phyloP scores from a whole-genome alignment of 2,888 invertebrate genomes.

The Amorpha juglandis region DNA sequence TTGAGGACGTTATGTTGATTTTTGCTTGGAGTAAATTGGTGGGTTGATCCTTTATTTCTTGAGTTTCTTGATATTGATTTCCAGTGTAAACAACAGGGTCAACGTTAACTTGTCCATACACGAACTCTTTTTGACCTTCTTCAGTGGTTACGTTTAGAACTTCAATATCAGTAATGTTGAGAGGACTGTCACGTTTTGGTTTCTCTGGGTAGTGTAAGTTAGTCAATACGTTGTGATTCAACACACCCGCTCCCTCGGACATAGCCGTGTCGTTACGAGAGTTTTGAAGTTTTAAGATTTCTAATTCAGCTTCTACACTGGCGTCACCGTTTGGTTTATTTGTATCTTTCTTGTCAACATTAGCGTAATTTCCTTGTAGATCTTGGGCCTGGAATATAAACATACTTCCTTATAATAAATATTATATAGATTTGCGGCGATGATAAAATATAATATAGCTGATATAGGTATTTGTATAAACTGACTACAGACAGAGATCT shows the following conservation, averaged over 20 bases:
- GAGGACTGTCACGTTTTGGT: slow-evolving; percentile 75
- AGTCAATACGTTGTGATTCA: slow-evolving; percentile 64
- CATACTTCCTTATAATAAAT: background rate
- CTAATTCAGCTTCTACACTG: slow-evolving; percentile 75
- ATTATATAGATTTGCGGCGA: background rate
- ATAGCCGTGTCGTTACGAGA: slow-evolving; percentile 56
- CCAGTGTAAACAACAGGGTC: slow-evolving; percentile 68
- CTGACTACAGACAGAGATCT: too few relatives aligned
- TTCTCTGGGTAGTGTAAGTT: slow-evolving; percentile 67
- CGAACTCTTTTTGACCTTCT: slow-evolving; percentile 74
- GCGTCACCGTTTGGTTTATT: slow-evolving; percentile 56
- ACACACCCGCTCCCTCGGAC: slow-evolving; percentile 48
- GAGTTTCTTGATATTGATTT: slow-evolving; percentile 47
- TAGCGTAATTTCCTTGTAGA: slow-evolving; percentile 56
- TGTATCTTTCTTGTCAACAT: slow-evolving; percentile 70
- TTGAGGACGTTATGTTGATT: slow-evolving; percentile 40
- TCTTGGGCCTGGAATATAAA: slow-evolving; percentile 65
- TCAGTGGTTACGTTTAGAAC: slow-evolving; percentile 53
- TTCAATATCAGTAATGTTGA: slow-evolving; percentile 57
- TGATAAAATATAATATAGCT: background rate
- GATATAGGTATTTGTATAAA: too few relatives aligned
- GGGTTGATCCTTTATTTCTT: slow-evolving; percentile 38
- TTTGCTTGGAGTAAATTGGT: slow-evolving; percentile 38
- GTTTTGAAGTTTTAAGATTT: slow-evolving; percentile 72
- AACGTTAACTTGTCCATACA: slow-evolving; percentile 75